Conservation (phyloP, 1,140 invertebrate genomes). For the Aphelenchoides besseyi region DNA sequence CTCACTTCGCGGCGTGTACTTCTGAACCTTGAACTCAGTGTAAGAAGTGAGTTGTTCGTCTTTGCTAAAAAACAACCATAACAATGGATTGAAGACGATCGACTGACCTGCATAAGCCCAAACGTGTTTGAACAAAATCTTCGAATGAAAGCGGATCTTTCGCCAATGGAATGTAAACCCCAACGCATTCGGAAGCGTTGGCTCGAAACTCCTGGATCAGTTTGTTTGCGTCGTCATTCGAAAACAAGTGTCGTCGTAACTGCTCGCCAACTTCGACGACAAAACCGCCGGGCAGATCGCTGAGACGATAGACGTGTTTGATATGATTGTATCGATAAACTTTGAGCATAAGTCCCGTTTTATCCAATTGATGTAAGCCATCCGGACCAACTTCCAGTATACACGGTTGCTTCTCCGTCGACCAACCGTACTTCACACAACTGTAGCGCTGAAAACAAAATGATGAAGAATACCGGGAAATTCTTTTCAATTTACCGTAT, state of each 20-base stretch:
- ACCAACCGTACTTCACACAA: conserved; percentile 92
- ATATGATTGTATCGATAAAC: conserved; percentile 63
- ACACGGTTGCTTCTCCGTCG: conserved; percentile 79
- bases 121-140: conserved; percentile 77
- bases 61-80: conserved; percentile 70
- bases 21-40: conserved; percentile 85
- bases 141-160: conserved; percentile 78
- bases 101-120: conserved; percentile 82
- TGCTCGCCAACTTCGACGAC: conserved; percentile 69
- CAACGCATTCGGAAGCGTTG: conserved; percentile 74
- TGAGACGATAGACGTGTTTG: conserved; percentile 72
- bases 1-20: conserved; percentile 74
- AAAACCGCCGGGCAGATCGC: conserved; percentile 73
- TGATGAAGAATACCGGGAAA: conserved; percentile 16
- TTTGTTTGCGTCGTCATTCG: conserved; percentile 76
- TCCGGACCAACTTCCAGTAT: conserved; percentile 82
- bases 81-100: neutral
- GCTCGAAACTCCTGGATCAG: conserved; percentile 81
- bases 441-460: conserved; percentile 73
- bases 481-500: conserved; percentile 38
- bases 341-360: conserved; percentile 69
- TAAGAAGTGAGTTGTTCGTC: conserved; percentile 85
- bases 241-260: conserved; percentile 74
- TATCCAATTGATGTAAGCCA: conserved; percentile 84
- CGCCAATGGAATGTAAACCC: conserved; percentile 77